These are phyloP conservation scores for Trissonchulus sp. DNA, from an alignment of 2,888 invertebrate genomes.

Conservation along the genomic window DNA sequence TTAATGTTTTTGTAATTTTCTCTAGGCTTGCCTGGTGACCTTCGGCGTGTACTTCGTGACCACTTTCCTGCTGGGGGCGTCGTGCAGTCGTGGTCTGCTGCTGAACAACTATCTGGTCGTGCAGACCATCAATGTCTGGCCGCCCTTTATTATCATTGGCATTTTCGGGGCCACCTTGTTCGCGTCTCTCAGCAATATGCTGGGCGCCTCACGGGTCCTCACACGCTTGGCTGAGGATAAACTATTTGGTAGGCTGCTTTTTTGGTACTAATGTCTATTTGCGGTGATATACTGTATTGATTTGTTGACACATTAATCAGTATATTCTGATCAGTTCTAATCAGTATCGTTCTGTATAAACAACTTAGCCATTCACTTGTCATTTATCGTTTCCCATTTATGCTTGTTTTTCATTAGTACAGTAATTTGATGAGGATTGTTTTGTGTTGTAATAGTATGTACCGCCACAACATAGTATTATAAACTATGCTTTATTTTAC, in stretches of 20 bases:
- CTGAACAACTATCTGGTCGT: constrained; percentile 87
- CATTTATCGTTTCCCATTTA: no score
- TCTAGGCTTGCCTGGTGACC: constrained; percentile 74
- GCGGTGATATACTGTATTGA: no score
- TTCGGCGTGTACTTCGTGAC: constrained; percentile 74
- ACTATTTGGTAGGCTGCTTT: constrained; percentile 69
- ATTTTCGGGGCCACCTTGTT: constrained; percentile 76
- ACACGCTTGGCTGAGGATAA: constrained; percentile 93
- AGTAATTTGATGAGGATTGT: no score
- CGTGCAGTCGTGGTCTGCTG: constrained; percentile 63
- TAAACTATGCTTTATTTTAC: constrained; percentile 40
- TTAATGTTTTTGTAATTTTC: neutral
- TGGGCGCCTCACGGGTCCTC: constrained; percentile 90
- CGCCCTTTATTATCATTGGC: constrained; percentile 58
- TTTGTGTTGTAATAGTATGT: neutral
- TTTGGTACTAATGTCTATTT: neutral
- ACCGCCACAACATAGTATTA: neutral
- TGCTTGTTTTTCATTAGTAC: no score
- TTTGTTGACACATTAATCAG: no score
- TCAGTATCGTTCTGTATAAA: no score
- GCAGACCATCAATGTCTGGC: constrained; percentile 61
- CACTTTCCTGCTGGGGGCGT: constrained; percentile 74
- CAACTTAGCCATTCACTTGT: no score
- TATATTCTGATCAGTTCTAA: no score
- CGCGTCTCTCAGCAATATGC: constrained; percentile 88